Conservation (phyloP, 2,797 vertebrate species). For the Sparidentex hasta region DNA sequence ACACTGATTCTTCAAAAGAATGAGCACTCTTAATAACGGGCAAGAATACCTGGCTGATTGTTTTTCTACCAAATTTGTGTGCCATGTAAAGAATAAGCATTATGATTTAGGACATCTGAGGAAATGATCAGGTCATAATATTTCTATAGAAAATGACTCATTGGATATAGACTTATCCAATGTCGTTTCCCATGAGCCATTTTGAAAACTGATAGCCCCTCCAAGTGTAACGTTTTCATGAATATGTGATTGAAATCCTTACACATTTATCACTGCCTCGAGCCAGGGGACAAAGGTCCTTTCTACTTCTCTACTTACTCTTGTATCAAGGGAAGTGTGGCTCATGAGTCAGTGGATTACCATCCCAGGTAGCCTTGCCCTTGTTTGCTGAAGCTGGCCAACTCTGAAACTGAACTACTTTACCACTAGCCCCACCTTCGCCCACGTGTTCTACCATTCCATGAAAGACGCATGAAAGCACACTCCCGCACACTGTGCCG, state of each 20-base stretch:
- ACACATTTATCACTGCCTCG: background rate
- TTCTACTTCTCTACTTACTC: slow-evolving; percentile 18
- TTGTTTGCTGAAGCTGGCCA: slow-evolving; percentile 63
- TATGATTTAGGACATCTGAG: background rate
- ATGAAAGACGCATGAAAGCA: background rate
- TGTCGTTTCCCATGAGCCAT: slow-evolving; percentile 5
- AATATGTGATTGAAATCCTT: slow-evolving; percentile 15
- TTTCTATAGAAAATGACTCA: background rate
- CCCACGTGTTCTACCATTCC: background rate
- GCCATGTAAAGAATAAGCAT: background rate
- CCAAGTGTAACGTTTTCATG: background rate
- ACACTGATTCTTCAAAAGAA: background rate
- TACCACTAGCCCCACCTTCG: slow-evolving; percentile 3
- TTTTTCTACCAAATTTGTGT: background rate
- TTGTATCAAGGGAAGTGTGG: background rate
- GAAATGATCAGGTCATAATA: background rate
- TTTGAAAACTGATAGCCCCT: slow-evolving; percentile 4
- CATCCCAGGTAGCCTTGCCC: slow-evolving; percentile 48
- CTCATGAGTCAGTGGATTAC: slow-evolving; percentile 66
- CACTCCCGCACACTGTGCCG: background rate
- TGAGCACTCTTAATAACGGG: background rate
- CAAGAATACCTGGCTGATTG: too few relatives aligned
- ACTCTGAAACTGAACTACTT: slow-evolving; percentile 36
- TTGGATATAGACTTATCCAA: background rate
- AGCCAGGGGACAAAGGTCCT: slow-evolving; percentile 56